Percentiles rank a stretch among this genome's conserved stretches.
These are phyloP conservation scores for Labeo rohita DNA, from an alignment of 2,113 vertebrate genomes.

Conservation along the genomic window DNA sequence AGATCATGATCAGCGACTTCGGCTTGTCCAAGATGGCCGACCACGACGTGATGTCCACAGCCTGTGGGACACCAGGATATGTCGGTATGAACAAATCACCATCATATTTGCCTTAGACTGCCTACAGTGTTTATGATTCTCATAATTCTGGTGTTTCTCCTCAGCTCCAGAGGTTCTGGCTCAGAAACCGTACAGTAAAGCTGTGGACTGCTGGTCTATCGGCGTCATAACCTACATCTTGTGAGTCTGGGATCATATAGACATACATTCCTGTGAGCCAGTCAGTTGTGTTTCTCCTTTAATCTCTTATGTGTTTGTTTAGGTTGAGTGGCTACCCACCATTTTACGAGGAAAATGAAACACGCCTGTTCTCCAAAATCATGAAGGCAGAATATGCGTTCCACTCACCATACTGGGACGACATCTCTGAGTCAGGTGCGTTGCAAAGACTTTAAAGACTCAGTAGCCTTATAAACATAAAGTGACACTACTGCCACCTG, in stretches of 20 bases:
- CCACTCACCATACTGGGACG: conserved; percentile 92
- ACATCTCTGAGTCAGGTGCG: conserved; percentile 92
- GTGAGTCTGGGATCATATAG: conserved; percentile 77
- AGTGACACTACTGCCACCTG: background rate
- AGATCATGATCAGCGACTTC: conserved; percentile 97
- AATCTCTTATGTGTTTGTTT: background rate
- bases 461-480: background rate
- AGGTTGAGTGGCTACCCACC: conserved; percentile 95
- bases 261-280: background rate
- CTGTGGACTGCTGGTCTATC: conserved; percentile 97
- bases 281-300: background rate
- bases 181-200: conserved; percentile 93
- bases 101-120: no score
- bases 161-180: conserved; percentile 91
- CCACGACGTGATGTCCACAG: conserved; percentile 90
- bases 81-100: conserved; percentile 78
- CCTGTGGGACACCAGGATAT: conserved; percentile 93
- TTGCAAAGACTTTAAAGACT: background rate
- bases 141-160: background rate
- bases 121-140: background rate
- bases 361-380: conserved; percentile 90
- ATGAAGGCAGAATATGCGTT: conserved; percentile 91
- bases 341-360: conserved; percentile 92
- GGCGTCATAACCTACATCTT: conserved; percentile 95
- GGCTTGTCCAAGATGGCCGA: conserved; percentile 92